phyloP scores from a whole-genome alignment of 2,113 vertebrate species.

The Chaenocephalus aceratus region DNA sequence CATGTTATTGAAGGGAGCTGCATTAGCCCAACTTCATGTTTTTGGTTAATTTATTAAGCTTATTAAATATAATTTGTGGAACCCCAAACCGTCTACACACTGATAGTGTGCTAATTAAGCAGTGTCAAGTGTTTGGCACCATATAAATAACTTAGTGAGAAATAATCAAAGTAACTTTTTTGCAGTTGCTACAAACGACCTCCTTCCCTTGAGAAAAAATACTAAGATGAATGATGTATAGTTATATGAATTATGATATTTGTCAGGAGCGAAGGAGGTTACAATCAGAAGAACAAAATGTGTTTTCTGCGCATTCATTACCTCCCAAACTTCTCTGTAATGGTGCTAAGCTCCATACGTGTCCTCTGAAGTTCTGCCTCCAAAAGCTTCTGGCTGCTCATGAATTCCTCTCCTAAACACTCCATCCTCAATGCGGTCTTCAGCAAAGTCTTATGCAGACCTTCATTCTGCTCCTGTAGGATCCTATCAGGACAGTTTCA shows the following conservation, averaged over 20 bases:
- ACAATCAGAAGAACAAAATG: neutral
- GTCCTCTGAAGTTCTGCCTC: slow-evolving; percentile 82
- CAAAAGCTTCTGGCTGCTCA: slow-evolving; percentile 78
- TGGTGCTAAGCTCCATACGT: slow-evolving; percentile 73
- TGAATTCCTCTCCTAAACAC: slow-evolving; percentile 81
- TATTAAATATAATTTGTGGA: neutral
- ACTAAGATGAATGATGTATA: neutral
- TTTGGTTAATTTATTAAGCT: neutral
- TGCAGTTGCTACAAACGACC: neutral
- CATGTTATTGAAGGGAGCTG: too few species aligned
- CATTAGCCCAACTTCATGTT: neutral
- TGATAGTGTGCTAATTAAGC: neutral
- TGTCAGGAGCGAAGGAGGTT: neutral
- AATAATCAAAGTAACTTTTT: neutral
- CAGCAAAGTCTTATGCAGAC: slow-evolving; percentile 75
- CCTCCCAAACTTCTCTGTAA: slow-evolving; percentile 83
- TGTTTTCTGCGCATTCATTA: slow-evolving; percentile 30
- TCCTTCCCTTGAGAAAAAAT: neutral
- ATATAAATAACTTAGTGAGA: neutral
- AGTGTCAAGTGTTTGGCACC: neutral
- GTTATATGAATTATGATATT: neutral
- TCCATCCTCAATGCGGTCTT: slow-evolving; percentile 80
- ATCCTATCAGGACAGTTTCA: slow-evolving; percentile 51
- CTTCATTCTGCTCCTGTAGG: slow-evolving; percentile 79
- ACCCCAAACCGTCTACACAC: neutral